Percentiles rank a stretch among this genome's conserved stretches.
Evolutionary conservation across 2,888 invertebrate genomes (phyloP).

Genomic region (Sarcophaga caerulescens): DNA sequence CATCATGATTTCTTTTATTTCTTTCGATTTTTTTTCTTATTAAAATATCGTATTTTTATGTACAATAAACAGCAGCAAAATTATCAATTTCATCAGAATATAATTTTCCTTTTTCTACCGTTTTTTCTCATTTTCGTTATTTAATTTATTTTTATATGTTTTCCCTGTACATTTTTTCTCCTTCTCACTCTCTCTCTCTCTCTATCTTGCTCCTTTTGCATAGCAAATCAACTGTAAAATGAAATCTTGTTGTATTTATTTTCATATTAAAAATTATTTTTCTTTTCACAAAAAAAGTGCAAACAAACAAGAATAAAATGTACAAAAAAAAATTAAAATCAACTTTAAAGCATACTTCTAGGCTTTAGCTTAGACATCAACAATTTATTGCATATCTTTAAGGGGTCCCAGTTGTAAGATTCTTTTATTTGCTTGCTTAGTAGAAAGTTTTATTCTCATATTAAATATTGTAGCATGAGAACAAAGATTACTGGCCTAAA

Average conservation of each 20-base stretch:
- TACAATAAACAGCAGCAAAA: not conserved
- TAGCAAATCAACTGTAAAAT: conserved; percentile 23
- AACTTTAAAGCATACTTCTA: not conserved
- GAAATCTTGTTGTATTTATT: not conserved
- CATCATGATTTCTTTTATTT: no score
- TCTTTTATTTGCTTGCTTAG: not conserved
- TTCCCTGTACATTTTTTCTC: not conserved
- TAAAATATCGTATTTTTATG: not conserved
- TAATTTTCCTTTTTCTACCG: not conserved
- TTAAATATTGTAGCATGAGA: no score
- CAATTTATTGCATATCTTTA: not conserved
- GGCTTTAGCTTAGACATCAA: not conserved
- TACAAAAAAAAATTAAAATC: no score
- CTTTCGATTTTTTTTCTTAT: not conserved
- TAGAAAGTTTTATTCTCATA: not conserved
- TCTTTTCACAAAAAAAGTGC: not conserved
- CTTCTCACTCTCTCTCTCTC: not conserved
- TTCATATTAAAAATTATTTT: not conserved
- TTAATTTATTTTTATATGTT: no score
- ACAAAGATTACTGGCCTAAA: not conserved
- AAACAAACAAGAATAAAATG: not conserved
- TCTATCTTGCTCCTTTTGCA: not conserved
- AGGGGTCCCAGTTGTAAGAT: not conserved
- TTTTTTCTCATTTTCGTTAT: not conserved
- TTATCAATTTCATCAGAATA: conserved; percentile 5